A percentile compares a stretch with the other conserved stretches of the same genome.
phyloP scores from a whole-genome alignment of 2,797 vertebrate species.

The Lagothrix lagotricha region DNA sequence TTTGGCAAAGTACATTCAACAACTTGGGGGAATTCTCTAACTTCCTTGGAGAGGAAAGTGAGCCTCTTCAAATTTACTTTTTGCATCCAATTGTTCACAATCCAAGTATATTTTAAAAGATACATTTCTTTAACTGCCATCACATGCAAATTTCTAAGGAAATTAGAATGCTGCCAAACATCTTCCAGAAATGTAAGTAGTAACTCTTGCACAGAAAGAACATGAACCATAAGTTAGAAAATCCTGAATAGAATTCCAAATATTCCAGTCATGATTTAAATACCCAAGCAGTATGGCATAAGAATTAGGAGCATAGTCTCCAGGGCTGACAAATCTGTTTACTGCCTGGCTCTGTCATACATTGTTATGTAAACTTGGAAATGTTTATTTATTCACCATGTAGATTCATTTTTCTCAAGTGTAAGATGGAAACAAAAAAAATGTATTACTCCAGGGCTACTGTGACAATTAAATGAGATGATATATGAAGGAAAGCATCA shows the following conservation, averaged over 20 bases:
- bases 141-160: not conserved
- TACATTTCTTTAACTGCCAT: not conserved
- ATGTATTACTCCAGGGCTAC: not conserved
- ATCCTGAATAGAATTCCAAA: not conserved
- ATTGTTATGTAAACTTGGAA: not conserved
- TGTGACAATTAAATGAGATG: not conserved
- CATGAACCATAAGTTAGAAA: not conserved
- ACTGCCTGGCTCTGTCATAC: not conserved
- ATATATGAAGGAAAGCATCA: not conserved
- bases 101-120: not conserved
- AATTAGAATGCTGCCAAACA: not conserved
- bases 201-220: not conserved
- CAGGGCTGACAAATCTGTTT: not conserved
- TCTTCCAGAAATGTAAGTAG: not conserved
- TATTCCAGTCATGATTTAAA: not conserved
- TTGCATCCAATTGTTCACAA: not conserved
- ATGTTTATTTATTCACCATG: not conserved
- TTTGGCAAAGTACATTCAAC: not conserved
- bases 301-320: not conserved
- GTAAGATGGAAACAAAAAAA: not conserved
- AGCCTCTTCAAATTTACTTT: not conserved
- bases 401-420: not conserved
- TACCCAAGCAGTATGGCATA: not conserved
- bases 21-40: not conserved
- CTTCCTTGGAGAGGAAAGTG: not conserved